These are phyloP conservation scores for Drosophila anomalata DNA, from an alignment of 2,888 invertebrate species.

Conservation along the genomic window DNA sequence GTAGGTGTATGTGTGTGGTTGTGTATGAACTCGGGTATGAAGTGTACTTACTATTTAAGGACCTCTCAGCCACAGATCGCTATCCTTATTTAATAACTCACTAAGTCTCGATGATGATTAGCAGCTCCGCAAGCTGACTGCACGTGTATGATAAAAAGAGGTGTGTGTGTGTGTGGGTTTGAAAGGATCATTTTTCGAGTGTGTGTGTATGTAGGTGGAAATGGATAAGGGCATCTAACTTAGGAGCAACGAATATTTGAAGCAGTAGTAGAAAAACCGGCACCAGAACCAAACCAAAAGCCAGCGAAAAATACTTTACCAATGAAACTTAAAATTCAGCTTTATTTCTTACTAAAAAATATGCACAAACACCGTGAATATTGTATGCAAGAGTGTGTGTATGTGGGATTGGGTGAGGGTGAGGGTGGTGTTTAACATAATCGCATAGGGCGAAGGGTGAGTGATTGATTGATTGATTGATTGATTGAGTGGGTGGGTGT, in stretches of 20 bases:
- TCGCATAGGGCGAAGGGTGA: slow-evolving; percentile 47
- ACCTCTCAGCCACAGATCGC: slow-evolving; percentile 49
- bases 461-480: slow-evolving; percentile 31
- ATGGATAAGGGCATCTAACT: slow-evolving; percentile 33
- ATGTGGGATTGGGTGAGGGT: slow-evolving; percentile 13
- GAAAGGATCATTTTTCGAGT: slow-evolving; percentile 12
- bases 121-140: slow-evolving; percentile 70
- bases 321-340: slow-evolving; percentile 48
- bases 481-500: neutral
- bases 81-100: slow-evolving; percentile 58
- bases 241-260: slow-evolving; percentile 53
- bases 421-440: slow-evolving; percentile 47
- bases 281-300: slow-evolving; percentile 73
- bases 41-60: slow-evolving; percentile 64
- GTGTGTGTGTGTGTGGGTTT: slow-evolving; percentile 8
- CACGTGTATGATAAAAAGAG: slow-evolving; percentile 35
- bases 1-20: neutral
- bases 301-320: slow-evolving; percentile 60
- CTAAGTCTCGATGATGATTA: slow-evolving; percentile 81
- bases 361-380: slow-evolving; percentile 63
- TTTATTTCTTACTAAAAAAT: slow-evolving; percentile 44
- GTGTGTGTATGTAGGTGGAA: slow-evolving; percentile 13
- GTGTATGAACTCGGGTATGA: slow-evolving; percentile 10
- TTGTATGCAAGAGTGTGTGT: slow-evolving; percentile 15
- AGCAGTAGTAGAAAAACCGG: slow-evolving; percentile 55